Evolutionary conservation across 2,888 invertebrate genomes (phyloP), one percentile per base, ranked within the genome.

Genomic region (Keiferia lycopersicella): DNA sequence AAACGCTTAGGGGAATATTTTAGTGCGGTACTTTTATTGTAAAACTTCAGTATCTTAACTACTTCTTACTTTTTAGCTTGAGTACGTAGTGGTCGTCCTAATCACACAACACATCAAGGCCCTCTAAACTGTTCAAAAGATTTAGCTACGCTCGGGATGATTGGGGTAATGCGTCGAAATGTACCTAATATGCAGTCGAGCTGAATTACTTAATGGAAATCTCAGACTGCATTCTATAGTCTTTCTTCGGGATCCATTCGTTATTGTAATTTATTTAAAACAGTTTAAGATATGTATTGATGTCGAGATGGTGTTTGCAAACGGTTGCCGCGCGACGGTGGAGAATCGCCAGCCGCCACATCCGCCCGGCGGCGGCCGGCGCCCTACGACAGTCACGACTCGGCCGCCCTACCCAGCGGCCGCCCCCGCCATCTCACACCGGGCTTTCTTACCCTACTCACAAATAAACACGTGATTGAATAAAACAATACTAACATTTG

Each of bases 271-370:
- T 30, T 56, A 56, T 56, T 26, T 30, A 56, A 56, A 56, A 56
- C 11, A 57, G 58, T n/a, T 39, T 22, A 61, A 39, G 50, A 64
- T 64, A 64, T 63, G 63, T 67, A 64, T 59, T 48, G 39, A 45
- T 60, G 66, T 57, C 57, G 67, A 64, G 64, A 76, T 72, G 79
- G 79, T 83, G 84, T 90, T 90, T 86, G 86, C 81, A 81, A 85
- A 77, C 83, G 80, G 90, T 91, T 90, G 89, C 91, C 66, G 67
- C 70, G 91, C 76, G 77, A 91, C 65, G 77, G 6, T 53, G 14
- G 79, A 73, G 71, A 74, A 76, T 73, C 76, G 77, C 86, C 41
- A 74, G 77, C 73, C 75, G 77, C 77, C 79, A 84, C 86, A 86
- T 86, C 86, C 86, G 84, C 78, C 57, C 57, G 75, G 72, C 71